phyloP scores from a whole-genome alignment of 2,797 vertebrate species.

The Etheostoma nigrum region DNA sequence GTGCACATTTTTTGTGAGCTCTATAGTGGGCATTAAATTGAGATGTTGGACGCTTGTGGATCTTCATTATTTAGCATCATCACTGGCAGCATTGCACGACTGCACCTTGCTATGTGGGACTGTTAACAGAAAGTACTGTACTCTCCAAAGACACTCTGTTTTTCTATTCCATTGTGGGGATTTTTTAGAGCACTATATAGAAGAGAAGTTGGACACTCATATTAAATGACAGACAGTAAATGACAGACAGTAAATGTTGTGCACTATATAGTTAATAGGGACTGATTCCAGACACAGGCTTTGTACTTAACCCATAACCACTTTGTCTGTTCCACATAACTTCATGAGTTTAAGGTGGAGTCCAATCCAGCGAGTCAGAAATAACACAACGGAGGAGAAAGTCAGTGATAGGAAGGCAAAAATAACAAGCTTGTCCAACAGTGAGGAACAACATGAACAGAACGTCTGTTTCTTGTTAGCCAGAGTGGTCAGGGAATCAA shows the following conservation, averaged over 20 bases:
- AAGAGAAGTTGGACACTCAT: no score
- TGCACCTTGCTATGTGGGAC: background rate
- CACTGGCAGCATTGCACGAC: background rate
- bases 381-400: background rate
- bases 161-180: no score
- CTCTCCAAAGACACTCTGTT: background rate
- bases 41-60: background rate
- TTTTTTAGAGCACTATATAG: no score
- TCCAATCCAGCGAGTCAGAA: background rate
- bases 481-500: background rate
- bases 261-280: background rate
- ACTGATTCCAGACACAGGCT: background rate
- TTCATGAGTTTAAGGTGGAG: constrained; percentile 18
- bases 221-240: background rate
- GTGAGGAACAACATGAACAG: background rate
- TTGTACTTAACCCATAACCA: background rate
- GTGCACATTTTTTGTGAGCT: background rate
- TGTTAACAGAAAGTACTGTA: background rate
- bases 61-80: background rate
- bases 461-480: background rate
- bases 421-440: constrained; percentile 3
- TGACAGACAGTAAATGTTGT: background rate
- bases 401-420: background rate
- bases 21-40: background rate
- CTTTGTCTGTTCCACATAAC: background rate